Evolutionary conservation across 2,888 invertebrate species (phyloP).

Genomic region (Drosophila ustulata): DNA sequence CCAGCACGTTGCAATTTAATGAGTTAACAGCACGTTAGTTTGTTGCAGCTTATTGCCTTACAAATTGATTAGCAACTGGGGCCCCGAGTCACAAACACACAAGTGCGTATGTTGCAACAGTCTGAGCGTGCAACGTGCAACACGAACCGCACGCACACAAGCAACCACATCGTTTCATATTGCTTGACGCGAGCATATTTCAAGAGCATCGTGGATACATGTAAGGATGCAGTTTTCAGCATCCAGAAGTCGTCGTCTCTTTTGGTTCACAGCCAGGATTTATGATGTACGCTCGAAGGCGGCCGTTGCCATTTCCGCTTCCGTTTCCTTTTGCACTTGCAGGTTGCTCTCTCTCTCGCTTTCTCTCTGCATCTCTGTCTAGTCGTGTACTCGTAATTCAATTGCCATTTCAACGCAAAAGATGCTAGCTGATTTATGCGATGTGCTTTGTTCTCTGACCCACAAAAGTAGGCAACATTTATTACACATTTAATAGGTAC

Average conservation of each 20-base stretch:
- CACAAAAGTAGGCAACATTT: constrained; percentile 43
- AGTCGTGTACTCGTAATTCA: constrained; percentile 65
- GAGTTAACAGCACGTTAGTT: constrained; percentile 9
- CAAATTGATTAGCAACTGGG: constrained; percentile 25
- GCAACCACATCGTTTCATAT: constrained; percentile 18
- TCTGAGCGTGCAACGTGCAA: not conserved
- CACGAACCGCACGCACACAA: not conserved
- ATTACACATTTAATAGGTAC: constrained; percentile 22
- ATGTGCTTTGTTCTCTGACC: constrained; percentile 30
- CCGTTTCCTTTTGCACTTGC: constrained; percentile 39
- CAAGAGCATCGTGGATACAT: constrained; percentile 26
- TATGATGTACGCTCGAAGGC: constrained; percentile 60
- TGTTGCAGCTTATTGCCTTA: constrained; percentile 5
- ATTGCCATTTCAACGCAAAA: constrained; percentile 63
- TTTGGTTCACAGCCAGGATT: constrained; percentile 58
- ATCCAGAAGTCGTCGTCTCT: constrained; percentile 17
- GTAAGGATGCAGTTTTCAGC: constrained; percentile 41
- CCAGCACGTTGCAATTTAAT: constrained; percentile 3
- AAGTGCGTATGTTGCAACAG: constrained; percentile 8
- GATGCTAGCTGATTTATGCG: constrained; percentile 57
- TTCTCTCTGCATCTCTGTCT: not conserved
- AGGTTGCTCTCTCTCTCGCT: constrained; percentile 48
- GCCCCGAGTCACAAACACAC: not conserved
- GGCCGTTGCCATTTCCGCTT: constrained; percentile 48
- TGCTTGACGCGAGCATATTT: constrained; percentile 60